Evolutionary conservation across 1,140 invertebrate genomes (phyloP).

Genomic region (Caenorhabditis brenneri): DNA sequence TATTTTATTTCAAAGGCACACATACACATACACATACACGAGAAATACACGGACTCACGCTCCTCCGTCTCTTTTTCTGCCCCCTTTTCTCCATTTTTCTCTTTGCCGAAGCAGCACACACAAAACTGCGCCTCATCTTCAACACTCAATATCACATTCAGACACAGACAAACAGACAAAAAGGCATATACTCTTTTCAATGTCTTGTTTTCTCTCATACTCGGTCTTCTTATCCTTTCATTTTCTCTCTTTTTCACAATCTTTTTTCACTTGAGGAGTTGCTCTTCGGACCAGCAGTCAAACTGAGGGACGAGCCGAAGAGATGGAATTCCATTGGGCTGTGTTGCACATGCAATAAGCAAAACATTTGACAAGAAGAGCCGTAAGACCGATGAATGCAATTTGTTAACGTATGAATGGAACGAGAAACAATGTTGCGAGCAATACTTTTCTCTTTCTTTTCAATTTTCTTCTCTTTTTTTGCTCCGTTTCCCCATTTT

Average conservation of each 20-base stretch:
- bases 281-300: constrained; percentile 38
- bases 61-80: background rate
- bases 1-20: constrained; percentile 39
- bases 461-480: background rate
- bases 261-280: constrained; percentile 35
- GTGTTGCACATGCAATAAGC: constrained; percentile 31
- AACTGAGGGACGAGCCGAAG: background rate
- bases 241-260: background rate
- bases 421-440: background rate
- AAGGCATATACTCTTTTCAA: background rate
- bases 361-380: constrained; percentile 27
- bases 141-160: background rate
- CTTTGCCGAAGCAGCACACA: background rate
- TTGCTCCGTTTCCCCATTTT: too few relatives aligned
- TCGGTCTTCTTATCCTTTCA: constrained; percentile 5
- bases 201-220: background rate
- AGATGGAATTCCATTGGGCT: constrained; percentile 10
- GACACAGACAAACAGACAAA: constrained; percentile 9
- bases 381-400: constrained; percentile 21
- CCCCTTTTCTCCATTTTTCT: background rate
- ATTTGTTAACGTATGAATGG: constrained; percentile 40
- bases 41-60: constrained; percentile 15
- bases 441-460: background rate
- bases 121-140: background rate
- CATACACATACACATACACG: background rate